Base-by-base conservation (phyloP, 2,113 vertebrate species). In the Actinemys pallida region DNA sequence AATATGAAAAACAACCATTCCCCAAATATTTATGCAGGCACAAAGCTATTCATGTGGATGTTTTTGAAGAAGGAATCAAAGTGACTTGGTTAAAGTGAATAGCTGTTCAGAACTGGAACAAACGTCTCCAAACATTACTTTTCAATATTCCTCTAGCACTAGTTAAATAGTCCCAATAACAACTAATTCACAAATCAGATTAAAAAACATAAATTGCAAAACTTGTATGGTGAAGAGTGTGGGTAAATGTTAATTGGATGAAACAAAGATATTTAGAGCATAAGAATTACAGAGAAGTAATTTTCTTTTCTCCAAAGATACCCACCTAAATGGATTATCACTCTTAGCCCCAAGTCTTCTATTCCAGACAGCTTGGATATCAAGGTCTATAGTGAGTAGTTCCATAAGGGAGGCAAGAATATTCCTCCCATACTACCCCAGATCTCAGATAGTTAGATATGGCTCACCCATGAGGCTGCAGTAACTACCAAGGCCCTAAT, bases 1-100 rank as follows among this genome's bases (percentile, higher is more conserved):
- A 81, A 97, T 89, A 59, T 22, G 84, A 90, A 90, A 93, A 96
- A 22, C 50, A 96, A 96, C 88, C 59, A 57, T 35, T 96, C 16
- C 35, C 24, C 75, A 20, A 85, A 59, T 89, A 49, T 75, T 93
- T 95, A 86, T 52, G 17, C 25, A 89, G 83, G 84, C 82, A 92
- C 69, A 12, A 89, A 94, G 92, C 56, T 57, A 49, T 75, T 6
- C 24, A 76, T 69, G 62, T 69, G 35, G 16, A 69, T 69, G 2
- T 25, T 83, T 95, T 94, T 92, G 85, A 94, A n/a, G 62, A 35
- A 69, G 65, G 19, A 69, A 93, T 45, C 79, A 93, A 96, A 84
- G 27, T 87, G 93, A 94, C 93, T 83, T 86, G 90, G 31, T 81
- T 94, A 81, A 93, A 84, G n/a, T 52, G 90, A 85, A 90, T 95